Evolutionary conservation across 2,797 vertebrate species (phyloP).

Genomic region (Thripadectes ignobilis): DNA sequence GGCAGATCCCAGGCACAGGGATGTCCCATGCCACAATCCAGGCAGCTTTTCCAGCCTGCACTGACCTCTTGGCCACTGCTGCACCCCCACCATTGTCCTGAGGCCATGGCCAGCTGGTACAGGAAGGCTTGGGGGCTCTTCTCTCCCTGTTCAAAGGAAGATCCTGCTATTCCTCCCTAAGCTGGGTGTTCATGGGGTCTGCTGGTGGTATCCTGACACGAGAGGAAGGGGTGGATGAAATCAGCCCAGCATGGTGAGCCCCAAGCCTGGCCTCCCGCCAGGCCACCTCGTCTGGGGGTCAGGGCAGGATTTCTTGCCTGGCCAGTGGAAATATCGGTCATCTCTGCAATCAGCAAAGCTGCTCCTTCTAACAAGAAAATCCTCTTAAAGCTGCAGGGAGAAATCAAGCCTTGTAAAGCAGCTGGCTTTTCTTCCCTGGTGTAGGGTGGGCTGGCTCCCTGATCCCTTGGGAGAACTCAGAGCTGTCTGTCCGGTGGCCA

Average conservation of each 20-base stretch:
- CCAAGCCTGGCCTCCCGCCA: not conserved
- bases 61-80: not conserved
- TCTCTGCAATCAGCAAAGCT: not conserved
- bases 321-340: not conserved
- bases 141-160: not conserved
- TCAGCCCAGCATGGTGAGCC: fast-evolving
- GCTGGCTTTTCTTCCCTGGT: not conserved
- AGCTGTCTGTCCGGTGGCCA: not conserved
- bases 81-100: fast-evolving
- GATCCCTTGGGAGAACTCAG: fast-evolving
- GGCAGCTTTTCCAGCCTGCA: not conserved
- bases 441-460: not conserved
- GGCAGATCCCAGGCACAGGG: not conserved
- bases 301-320: not conserved
- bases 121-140: not conserved
- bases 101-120: not conserved
- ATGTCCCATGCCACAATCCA: fast-evolving
- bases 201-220: not conserved
- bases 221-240: not conserved
- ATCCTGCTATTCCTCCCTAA: not conserved
- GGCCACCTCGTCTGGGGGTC: fast-evolving
- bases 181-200: not conserved
- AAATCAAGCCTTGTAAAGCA: not conserved
- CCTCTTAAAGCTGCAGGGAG: not conserved
- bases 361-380: not conserved